Evolutionary conservation across 2,888 invertebrate genomes (phyloP).

Genomic region (Diadromus collaris): DNA sequence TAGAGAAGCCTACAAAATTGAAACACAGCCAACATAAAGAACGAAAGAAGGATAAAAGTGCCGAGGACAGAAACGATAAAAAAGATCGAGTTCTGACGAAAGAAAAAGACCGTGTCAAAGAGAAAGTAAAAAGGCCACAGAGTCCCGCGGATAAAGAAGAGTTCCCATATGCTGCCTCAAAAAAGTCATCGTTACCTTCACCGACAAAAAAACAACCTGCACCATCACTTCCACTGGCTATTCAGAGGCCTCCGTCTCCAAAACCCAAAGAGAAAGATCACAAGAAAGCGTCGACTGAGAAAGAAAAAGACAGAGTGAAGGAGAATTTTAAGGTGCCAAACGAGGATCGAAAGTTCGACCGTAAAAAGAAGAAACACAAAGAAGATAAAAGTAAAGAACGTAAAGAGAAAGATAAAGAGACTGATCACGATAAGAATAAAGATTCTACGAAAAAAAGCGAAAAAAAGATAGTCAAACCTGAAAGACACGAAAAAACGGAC

Average conservation of each 20-base stretch:
- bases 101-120: conserved; percentile 81
- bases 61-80: conserved; percentile 80
- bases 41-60: conserved; percentile 79
- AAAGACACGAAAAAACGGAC: conserved; percentile 83
- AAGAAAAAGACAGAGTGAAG: conserved; percentile 81
- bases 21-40: conserved; percentile 83
- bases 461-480: conserved; percentile 84
- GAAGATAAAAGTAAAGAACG: conserved; percentile 83
- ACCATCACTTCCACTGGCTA: conserved; percentile 71
- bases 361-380: conserved; percentile 82
- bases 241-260: conserved; percentile 71
- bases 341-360: conserved; percentile 81
- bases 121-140: conserved; percentile 81
- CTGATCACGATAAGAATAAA: conserved; percentile 80
- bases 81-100: conserved; percentile 82
- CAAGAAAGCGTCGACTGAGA: conserved; percentile 74
- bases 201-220: conserved; percentile 77
- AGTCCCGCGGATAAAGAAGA: conserved; percentile 78
- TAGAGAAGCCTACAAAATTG: conserved; percentile 77
- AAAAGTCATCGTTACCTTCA: conserved; percentile 66
- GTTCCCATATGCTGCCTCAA: conserved; percentile 44
- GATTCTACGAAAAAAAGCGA: conserved; percentile 79
- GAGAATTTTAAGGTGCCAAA: conserved; percentile 80
- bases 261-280: conserved; percentile 77
- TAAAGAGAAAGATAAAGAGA: conserved; percentile 80